Evolutionary conservation across 2,113 vertebrate species (phyloP).

Genomic region (Oreochromis tanganicae): DNA sequence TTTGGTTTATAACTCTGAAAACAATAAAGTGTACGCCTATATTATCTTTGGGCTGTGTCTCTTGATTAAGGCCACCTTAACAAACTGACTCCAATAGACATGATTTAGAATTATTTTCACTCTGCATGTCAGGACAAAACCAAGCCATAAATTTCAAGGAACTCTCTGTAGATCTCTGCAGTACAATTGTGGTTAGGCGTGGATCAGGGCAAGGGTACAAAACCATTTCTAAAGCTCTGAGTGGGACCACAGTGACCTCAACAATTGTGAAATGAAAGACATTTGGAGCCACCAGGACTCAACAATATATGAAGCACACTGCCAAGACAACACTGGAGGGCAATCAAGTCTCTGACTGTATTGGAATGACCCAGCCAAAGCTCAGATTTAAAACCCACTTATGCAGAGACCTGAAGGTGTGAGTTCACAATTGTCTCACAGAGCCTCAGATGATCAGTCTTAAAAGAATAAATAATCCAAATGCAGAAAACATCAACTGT

Average conservation of each 20-base stretch:
- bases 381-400: neutral
- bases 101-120: neutral
- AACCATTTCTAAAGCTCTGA: neutral
- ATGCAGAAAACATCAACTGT: neutral
- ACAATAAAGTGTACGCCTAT: neutral
- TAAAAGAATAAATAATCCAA: neutral
- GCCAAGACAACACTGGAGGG: neutral
- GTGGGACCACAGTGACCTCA: neutral
- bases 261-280: neutral
- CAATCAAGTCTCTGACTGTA: neutral
- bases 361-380: neutral
- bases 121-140: neutral
- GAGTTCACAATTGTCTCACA: neutral
- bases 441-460: neutral
- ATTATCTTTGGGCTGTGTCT: neutral
- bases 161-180: neutral
- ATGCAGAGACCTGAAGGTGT: neutral
- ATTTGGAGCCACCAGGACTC: neutral
- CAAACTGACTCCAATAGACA: neutral
- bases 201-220: neutral
- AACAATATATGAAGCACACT: neutral
- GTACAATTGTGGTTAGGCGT: neutral
- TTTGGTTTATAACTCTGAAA: neutral
- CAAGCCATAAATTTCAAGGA: neutral
- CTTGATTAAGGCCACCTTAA: neutral